A percentile compares a stretch with the other conserved stretches of the same genome.
Conservation (phyloP, 2,888 invertebrate genomes). For the Merodon equestris region DNA sequence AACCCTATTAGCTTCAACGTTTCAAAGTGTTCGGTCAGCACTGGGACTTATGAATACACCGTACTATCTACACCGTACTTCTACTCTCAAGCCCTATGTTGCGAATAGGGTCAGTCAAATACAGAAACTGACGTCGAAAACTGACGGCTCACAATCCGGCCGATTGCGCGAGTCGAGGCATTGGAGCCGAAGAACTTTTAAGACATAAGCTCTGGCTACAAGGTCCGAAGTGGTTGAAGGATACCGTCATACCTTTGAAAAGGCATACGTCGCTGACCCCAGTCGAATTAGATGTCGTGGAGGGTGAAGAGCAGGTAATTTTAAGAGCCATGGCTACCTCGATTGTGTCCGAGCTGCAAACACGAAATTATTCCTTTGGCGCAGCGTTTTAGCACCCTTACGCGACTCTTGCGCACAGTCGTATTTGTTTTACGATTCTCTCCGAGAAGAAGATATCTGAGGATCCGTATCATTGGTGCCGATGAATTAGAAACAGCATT, state of each 20-base stretch:
- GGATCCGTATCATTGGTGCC: neutral
- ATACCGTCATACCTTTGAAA: no score
- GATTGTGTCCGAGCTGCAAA: neutral
- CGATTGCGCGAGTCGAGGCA: no score
- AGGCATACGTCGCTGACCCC: no score
- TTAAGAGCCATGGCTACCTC: neutral
- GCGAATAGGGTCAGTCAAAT: no score
- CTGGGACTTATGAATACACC: no score
- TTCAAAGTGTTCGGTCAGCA: no score
- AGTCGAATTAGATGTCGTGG: neutral
- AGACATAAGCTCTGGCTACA: neutral
- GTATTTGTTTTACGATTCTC: conserved; percentile 4
- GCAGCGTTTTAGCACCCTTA: neutral
- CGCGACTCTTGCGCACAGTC: conserved; percentile 5
- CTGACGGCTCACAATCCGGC: no score
- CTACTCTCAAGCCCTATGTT: no score
- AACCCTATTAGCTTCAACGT: no score
- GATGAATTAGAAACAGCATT: conserved; percentile 9
- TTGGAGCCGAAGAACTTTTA: no score
- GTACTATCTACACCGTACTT: no score
- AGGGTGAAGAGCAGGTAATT: neutral
- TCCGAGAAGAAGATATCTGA: neutral
- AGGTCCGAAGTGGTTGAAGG: conserved; percentile 25
- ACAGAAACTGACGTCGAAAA: no score
- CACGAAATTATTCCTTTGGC: conserved; percentile 1